These are phyloP conservation scores for Corbicula japonica DNA, from an alignment of 2,888 invertebrate genomes.

Conservation along the genomic window DNA sequence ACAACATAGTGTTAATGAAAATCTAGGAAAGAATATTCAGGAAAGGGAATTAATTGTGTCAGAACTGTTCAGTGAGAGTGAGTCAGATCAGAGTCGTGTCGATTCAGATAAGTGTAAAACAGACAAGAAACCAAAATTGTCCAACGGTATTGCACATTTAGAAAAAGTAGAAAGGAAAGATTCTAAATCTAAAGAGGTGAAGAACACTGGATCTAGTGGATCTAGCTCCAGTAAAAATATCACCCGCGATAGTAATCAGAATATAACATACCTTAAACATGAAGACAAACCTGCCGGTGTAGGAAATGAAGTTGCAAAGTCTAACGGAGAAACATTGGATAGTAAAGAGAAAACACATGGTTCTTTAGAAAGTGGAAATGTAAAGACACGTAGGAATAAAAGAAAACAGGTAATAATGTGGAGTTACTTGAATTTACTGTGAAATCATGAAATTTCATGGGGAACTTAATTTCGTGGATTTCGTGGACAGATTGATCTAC, in stretches of 20 bases:
- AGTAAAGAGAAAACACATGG: slow-evolving; percentile 16
- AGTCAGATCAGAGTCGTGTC: slow-evolving; percentile 44
- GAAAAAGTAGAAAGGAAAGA: slow-evolving; percentile 19
- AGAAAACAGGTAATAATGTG: slow-evolving; percentile 56
- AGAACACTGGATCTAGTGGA: slow-evolving; percentile 27
- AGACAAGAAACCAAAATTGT: slow-evolving; percentile 21
- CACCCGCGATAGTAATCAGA: slow-evolving; percentile 60
- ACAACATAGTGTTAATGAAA: background rate
- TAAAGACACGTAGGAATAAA: slow-evolving; percentile 46
- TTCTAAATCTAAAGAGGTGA: slow-evolving; percentile 45
- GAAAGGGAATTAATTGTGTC: slow-evolving; percentile 52
- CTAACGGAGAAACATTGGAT: slow-evolving; percentile 1
- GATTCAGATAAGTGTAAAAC: slow-evolving; percentile 31
- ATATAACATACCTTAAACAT: slow-evolving; percentile 53
- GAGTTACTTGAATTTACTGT: no score
- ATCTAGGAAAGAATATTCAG: slow-evolving; percentile 3
- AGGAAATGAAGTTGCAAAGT: slow-evolving; percentile 14
- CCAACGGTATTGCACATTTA: slow-evolving; percentile 8
- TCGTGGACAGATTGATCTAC: no score
- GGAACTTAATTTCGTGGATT: no score
- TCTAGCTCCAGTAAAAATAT: slow-evolving; percentile 30
- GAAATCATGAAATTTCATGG: no score
- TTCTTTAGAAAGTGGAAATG: slow-evolving; percentile 17
- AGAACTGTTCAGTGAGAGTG: slow-evolving; percentile 61
- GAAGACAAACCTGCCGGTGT: slow-evolving; percentile 18